These are phyloP conservation scores for Galleria mellonella DNA, from an alignment of 1,140 invertebrate species.

Conservation along the genomic window DNA sequence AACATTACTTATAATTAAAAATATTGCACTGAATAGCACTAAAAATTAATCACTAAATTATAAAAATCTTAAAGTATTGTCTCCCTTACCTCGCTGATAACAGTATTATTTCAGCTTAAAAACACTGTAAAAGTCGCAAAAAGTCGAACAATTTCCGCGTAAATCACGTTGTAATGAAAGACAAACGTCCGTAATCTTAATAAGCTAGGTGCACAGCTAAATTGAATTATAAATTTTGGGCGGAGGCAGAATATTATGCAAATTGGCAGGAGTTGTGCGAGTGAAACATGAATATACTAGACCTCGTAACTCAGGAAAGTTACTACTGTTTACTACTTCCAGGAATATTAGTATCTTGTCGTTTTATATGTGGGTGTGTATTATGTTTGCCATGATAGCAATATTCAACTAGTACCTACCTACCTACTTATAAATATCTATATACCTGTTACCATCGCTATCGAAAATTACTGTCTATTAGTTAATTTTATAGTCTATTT, in stretches of 20 bases:
- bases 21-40: too few species aligned
- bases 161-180: conserved; percentile 16
- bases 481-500: too few species aligned
- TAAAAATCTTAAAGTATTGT: too few species aligned
- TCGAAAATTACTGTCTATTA: too few species aligned
- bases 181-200: conserved; percentile 17
- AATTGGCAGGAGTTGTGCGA: conserved; percentile 13
- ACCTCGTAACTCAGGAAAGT: not conserved
- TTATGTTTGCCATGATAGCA: too few species aligned
- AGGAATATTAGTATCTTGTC: not conserved
- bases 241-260: conserved; percentile 26
- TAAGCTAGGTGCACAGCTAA: conserved; percentile 18
- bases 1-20: too few species aligned
- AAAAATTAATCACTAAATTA: too few species aligned
- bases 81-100: not conserved
- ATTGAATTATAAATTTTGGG: conserved; percentile 30
- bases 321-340: conserved; percentile 1
- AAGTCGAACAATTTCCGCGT: not conserved
- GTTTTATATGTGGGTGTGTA: too few species aligned
- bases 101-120: not conserved
- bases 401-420: too few species aligned
- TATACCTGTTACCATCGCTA: too few species aligned
- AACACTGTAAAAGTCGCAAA: not conserved
- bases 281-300: conserved; percentile 10
- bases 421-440: too few species aligned